Conservation (phyloP, 2,888 invertebrate species). For the Leistus spinibarbis region DNA sequence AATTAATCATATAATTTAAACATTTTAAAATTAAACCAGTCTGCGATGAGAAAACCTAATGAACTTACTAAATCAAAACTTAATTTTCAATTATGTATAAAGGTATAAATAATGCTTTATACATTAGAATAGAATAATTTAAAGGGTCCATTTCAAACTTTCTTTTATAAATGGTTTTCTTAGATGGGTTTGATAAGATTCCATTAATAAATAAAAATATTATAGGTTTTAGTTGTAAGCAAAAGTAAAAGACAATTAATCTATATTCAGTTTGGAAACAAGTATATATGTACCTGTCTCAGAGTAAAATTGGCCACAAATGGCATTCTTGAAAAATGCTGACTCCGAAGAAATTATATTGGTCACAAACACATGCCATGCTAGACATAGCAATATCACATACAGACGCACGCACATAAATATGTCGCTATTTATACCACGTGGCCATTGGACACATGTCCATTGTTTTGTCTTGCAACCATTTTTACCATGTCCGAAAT, state of each 20-base stretch:
- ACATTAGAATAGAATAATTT: background rate
- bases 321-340: background rate
- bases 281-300: too few relatives aligned
- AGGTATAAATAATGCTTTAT: background rate
- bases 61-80: background rate
- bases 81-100: background rate
- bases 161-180: background rate
- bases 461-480: background rate
- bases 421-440: background rate
- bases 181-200: too few relatives aligned
- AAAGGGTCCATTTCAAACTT: too few relatives aligned
- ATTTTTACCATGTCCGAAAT: background rate
- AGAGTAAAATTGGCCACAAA: background rate
- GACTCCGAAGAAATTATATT: background rate
- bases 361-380: background rate
- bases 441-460: background rate
- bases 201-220: too few relatives aligned
- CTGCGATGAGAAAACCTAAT: background rate
- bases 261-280: too few relatives aligned
- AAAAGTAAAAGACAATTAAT: too few relatives aligned
- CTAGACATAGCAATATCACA: background rate
- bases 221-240: too few relatives aligned
- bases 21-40: background rate
- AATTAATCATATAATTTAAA: background rate
- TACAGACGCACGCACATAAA: background rate